phyloP scores from a whole-genome alignment of 2,113 vertebrate genomes.

The Scalopus aquaticus region DNA sequence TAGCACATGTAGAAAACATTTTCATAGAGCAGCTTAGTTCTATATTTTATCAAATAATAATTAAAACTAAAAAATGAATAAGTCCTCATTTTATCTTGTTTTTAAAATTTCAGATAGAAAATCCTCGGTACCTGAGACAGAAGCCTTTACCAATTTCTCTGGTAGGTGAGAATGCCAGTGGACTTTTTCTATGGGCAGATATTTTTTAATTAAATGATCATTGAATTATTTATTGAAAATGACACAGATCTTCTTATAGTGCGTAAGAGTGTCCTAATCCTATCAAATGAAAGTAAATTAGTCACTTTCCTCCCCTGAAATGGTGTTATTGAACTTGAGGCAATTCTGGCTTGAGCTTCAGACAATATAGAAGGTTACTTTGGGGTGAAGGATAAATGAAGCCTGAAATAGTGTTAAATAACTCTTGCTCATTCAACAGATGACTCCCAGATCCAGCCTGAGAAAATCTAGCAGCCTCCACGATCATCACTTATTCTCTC shows the following conservation, averaged over 20 bases:
- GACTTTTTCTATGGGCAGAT: not conserved
- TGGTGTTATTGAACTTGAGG: not conserved
- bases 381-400: not conserved
- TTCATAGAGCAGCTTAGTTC: not conserved
- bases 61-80: not conserved
- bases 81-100: conserved; percentile 68
- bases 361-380: conserved; percentile 33
- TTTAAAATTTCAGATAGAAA: conserved; percentile 92
- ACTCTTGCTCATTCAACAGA: conserved; percentile 80
- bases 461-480: conserved; percentile 82
- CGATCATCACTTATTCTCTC: conserved; percentile 79
- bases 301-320: not conserved
- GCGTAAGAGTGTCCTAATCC: not conserved
- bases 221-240: not conserved
- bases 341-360: not conserved
- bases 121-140: conserved; percentile 94
- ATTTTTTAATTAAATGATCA: not conserved
- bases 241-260: not conserved
- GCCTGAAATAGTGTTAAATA: not conserved
- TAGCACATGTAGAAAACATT: not conserved
- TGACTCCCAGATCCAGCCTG: conserved; percentile 83
- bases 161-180: conserved; percentile 85
- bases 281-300: not conserved
- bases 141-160: conserved; percentile 89
- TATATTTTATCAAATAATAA: conserved; percentile 23